Evolutionary conservation across 2,113 vertebrate genomes (phyloP).

Genomic region (Ranitomeya imitator): DNA sequence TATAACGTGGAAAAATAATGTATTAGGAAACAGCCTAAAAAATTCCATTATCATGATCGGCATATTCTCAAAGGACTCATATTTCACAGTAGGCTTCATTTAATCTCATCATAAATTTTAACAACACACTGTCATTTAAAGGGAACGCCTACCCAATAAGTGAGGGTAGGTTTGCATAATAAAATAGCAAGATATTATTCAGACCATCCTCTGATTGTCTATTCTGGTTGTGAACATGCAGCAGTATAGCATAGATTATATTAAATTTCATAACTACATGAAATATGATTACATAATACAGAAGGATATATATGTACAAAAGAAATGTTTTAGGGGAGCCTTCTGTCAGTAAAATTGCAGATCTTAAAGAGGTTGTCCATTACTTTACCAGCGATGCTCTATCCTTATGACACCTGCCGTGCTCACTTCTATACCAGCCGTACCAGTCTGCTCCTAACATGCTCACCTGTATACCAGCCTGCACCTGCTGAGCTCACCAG

Average conservation of each 20-base stretch:
- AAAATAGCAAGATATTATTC: background rate
- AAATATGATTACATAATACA: no score
- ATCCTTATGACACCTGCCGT: no score
- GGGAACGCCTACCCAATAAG: background rate
- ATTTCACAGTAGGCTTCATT: background rate
- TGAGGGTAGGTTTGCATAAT: background rate
- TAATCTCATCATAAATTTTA: constrained; percentile 21
- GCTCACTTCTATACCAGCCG: no score
- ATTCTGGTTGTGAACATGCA: background rate
- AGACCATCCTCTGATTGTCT: background rate
- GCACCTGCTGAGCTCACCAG: no score
- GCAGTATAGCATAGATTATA: background rate
- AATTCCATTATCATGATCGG: background rate
- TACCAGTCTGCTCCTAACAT: no score
- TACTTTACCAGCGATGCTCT: no score
- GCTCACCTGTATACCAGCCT: no score
- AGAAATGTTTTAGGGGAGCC: no score
- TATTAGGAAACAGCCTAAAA: background rate
- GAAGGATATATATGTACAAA: no score
- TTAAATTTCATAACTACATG: no score
- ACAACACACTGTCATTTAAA: background rate
- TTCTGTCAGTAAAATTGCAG: no score
- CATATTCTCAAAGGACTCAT: background rate
- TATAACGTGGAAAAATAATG: background rate
- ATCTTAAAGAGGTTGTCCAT: no score